Conservation (phyloP, 2,888 invertebrate genomes). For the Athalia cordata region DNA sequence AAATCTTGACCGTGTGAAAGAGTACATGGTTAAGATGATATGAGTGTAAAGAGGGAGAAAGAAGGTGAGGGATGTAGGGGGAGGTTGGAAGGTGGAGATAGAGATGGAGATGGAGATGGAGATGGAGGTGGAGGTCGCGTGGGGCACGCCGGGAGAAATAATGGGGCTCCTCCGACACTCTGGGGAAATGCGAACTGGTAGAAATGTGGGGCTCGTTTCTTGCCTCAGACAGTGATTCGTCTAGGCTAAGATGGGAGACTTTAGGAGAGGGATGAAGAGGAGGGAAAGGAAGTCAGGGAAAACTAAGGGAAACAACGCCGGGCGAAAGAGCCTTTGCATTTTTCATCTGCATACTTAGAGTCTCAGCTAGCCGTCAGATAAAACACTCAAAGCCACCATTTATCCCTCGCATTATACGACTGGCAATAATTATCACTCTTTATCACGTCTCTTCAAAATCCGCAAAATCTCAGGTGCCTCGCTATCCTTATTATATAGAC, state of each 20-base stretch:
- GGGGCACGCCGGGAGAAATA: conserved; percentile 36
- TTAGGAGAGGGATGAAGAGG: neutral
- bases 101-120: neutral
- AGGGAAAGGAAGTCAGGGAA: no score
- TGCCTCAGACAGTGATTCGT: conserved; percentile 67
- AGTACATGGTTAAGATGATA: conserved; percentile 17
- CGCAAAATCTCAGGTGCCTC: neutral
- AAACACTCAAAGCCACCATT: conserved; percentile 1
- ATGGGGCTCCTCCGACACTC: conserved; percentile 38
- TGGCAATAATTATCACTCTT: conserved; percentile 21
- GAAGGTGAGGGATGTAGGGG: neutral
- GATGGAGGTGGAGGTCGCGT: conserved; percentile 27
- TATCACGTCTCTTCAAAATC: conserved; percentile 9
- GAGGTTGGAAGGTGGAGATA: conserved; percentile 7
- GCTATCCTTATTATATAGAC: neutral
- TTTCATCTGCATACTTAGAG: conserved; percentile 38
- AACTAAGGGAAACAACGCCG: conserved; percentile 13
- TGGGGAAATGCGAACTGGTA: conserved; percentile 57
- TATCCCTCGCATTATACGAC: conserved; percentile 8
- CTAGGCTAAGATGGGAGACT: conserved; percentile 56
- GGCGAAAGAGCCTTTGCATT: conserved; percentile 26
- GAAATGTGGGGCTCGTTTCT: conserved; percentile 65
- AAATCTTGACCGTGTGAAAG: conserved; percentile 33
- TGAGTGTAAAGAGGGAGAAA: conserved; percentile 22
- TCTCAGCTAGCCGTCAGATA: neutral